Evolutionary conservation across 2,113 vertebrate genomes (phyloP).

Genomic region (Amphiprion percula): DNA sequence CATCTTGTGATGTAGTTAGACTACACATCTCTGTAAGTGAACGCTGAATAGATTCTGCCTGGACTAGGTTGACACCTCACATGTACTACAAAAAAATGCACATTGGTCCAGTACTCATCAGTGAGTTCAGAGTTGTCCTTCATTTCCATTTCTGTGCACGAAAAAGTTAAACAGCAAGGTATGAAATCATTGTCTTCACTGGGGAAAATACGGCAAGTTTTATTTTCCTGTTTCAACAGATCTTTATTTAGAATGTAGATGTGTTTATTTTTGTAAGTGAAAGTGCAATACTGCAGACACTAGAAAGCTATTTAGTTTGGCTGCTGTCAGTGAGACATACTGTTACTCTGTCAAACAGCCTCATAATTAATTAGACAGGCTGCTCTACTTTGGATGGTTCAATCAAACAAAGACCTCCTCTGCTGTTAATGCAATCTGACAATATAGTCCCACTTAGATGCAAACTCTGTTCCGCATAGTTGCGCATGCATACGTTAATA

Average conservation of each 20-base stretch:
- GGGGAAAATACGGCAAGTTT: constrained; percentile 40
- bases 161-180: constrained; percentile 37
- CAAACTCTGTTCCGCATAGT: constrained; percentile 25
- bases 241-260: constrained; percentile 73
- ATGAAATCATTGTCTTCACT: constrained; percentile 33
- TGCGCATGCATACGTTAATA: constrained; percentile 28
- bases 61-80: constrained; percentile 8
- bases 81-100: constrained; percentile 15
- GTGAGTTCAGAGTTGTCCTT: background rate
- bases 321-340: constrained; percentile 61
- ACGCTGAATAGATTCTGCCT: constrained; percentile 11
- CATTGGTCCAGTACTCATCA: constrained; percentile 3
- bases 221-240: constrained; percentile 60
- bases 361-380: constrained; percentile 64
- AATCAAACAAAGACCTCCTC: constrained; percentile 52
- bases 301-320: constrained; percentile 59
- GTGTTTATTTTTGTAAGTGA: constrained; percentile 51
- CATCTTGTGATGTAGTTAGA: constrained; percentile 26
- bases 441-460: constrained; percentile 18
- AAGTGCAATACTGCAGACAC: constrained; percentile 56
- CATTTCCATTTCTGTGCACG: constrained; percentile 20
- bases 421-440: constrained; percentile 58
- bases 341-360: constrained; percentile 60
- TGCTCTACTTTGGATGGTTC: constrained; percentile 55
- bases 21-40: constrained; percentile 5